These are phyloP conservation scores for Uloborus plumipes DNA, from an alignment of 2,888 invertebrate genomes.

Conservation along the genomic window DNA sequence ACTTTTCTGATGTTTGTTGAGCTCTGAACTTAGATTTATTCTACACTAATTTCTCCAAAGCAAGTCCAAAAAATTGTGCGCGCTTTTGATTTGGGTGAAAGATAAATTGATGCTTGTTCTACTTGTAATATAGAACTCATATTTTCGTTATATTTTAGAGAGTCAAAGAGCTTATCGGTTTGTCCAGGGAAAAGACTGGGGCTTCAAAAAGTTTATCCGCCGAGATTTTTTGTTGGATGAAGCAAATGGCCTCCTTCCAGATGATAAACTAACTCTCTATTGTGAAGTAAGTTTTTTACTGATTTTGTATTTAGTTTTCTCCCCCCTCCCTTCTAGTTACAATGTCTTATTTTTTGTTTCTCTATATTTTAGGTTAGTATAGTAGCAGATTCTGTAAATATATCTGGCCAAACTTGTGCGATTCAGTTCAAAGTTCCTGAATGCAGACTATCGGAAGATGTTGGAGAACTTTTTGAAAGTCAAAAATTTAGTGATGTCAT, in stretches of 20 bases:
- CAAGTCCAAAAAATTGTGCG: too few species aligned
- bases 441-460: conserved; percentile 85
- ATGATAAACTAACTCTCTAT: conserved; percentile 99
- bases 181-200: conserved; percentile 99
- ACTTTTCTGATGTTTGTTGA: too few species aligned
- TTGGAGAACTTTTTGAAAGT: conserved; percentile 94
- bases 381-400: conserved; percentile 98
- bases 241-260: conserved; percentile 96
- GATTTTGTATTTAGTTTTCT: not conserved
- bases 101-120: too few species aligned
- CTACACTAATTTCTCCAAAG: too few species aligned
- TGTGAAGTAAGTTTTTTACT: conserved; percentile 81
- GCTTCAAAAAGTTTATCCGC: conserved; percentile 99
- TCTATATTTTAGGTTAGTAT: conserved; percentile 81
- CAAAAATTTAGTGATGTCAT: conserved; percentile 98
- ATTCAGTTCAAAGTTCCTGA: conserved; percentile 95
- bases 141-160: conserved; percentile 74
- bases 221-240: conserved; percentile 98
- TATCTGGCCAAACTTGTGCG: conserved; percentile 97
- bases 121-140: not conserved
- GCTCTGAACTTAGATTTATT: too few species aligned
- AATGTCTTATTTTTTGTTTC: not conserved
- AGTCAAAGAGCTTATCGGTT: conserved; percentile 96
- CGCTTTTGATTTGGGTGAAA: too few species aligned
- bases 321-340: not conserved